A percentile compares a stretch with the other conserved stretches of the same genome.
Evolutionary conservation across 2,113 vertebrate species (phyloP).

Genomic region (Rallus limicola): DNA sequence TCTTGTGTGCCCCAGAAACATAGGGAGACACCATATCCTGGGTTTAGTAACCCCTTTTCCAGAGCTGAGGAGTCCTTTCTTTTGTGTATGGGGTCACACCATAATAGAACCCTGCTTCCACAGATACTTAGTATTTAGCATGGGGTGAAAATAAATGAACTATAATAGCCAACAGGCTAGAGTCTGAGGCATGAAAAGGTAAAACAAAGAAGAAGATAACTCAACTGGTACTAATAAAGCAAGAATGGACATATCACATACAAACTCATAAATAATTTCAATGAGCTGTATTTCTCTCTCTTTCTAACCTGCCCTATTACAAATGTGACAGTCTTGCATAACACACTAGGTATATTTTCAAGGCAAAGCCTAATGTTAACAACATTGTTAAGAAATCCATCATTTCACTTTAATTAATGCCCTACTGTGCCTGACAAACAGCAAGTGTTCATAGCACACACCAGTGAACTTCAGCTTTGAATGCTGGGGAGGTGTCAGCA

Average conservation of each 20-base stretch:
- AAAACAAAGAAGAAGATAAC: conserved; percentile 31
- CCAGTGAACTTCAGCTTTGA: neutral
- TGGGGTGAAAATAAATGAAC: neutral
- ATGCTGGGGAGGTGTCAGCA: neutral
- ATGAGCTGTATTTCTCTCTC: neutral
- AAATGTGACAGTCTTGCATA: neutral
- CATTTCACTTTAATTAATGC: conserved; percentile 3
- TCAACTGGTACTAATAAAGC: conserved; percentile 30
- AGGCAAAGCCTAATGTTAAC: no score
- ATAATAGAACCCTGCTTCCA: neutral
- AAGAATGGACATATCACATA: neutral
- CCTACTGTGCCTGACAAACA: neutral
- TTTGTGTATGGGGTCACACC: neutral
- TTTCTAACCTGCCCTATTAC: neutral
- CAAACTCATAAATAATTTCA: neutral
- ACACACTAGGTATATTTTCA: no score
- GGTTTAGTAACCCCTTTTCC: neutral
- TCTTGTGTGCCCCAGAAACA: neutral
- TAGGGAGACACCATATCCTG: neutral
- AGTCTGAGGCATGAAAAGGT: conserved; percentile 31
- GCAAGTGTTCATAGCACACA: neutral
- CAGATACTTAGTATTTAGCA: neutral
- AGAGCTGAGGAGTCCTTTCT: neutral
- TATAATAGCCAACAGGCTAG: neutral
- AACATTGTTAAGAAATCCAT: neutral